These are phyloP conservation scores for Ornithoptera priamus DNA, from an alignment of 2,888 invertebrate species.

Conservation along the genomic window DNA sequence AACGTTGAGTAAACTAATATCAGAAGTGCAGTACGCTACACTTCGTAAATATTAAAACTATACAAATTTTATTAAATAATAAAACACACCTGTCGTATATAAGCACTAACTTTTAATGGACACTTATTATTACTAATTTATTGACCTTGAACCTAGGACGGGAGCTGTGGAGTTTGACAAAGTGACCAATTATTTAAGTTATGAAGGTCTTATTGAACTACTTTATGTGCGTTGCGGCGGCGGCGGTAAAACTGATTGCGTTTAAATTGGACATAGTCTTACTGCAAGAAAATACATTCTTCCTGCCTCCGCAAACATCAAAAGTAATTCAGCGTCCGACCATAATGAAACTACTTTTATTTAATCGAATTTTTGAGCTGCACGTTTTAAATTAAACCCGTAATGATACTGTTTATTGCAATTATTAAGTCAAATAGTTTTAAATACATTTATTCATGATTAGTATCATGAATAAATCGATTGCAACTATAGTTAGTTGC, in stretches of 20 bases:
- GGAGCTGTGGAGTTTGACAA: constrained; percentile 31
- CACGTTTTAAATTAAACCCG: not conserved
- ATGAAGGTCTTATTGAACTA: constrained; percentile 44
- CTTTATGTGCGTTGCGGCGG: constrained; percentile 47
- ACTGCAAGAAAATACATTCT: constrained; percentile 54
- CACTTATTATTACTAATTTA: not conserved
- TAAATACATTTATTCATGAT: too few relatives aligned
- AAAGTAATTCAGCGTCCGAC: constrained; percentile 52
- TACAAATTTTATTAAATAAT: not conserved
- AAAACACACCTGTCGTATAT: not conserved
- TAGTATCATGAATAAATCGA: too few relatives aligned
- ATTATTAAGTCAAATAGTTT: not conserved
- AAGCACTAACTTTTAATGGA: not conserved
- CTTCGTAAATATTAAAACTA: not conserved
- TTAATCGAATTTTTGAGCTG: not conserved
- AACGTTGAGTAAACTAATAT: not conserved
- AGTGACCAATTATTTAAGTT: constrained; percentile 35
- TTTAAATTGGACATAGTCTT: constrained; percentile 38
- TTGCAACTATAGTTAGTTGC: not conserved
- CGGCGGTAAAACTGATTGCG: constrained; percentile 35
- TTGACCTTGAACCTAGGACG: constrained; percentile 13
- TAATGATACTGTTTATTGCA: not conserved
- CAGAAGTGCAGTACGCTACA: not conserved
- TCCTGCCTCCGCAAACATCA: constrained; percentile 57
- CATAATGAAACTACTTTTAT: constrained; percentile 37